A percentile compares a stretch with the other conserved stretches of the same genome.
These are phyloP conservation scores for Eurytoma californica DNA, from an alignment of 2,888 invertebrate species.

Conservation along the genomic window DNA sequence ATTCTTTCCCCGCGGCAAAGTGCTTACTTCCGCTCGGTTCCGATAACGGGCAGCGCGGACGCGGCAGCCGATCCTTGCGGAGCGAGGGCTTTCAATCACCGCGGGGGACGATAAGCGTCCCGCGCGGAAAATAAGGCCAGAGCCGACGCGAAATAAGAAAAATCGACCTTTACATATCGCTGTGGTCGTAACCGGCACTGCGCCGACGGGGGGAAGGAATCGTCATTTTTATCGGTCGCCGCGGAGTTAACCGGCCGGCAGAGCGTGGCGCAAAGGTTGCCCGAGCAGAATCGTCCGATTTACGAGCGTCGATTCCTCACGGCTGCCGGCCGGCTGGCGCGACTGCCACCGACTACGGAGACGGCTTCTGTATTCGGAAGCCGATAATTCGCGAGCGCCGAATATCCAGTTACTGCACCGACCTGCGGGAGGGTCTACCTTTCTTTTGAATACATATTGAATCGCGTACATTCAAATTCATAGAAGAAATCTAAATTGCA, in stretches of 20 bases:
- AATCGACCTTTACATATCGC: conserved; percentile 7
- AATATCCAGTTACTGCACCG: too few relatives aligned
- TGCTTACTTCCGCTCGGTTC: too few relatives aligned
- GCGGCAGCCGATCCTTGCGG: too few relatives aligned
- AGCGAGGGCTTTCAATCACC: too few relatives aligned
- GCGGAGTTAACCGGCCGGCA: neutral
- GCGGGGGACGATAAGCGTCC: too few relatives aligned
- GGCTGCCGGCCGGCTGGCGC: neutral
- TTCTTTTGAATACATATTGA: too few relatives aligned
- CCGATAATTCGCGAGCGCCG: neutral
- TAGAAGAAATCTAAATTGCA: too few relatives aligned
- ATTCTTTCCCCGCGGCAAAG: too few relatives aligned
- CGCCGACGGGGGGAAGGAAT: neutral
- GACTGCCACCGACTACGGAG: neutral
- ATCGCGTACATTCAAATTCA: too few relatives aligned
- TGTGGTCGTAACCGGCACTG: neutral
- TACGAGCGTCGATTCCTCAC: conserved; percentile 45
- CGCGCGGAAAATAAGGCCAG: neutral
- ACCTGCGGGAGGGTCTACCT: too few relatives aligned
- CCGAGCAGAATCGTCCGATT: conserved; percentile 38
- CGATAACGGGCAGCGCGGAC: too few relatives aligned
- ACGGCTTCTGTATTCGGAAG: neutral
- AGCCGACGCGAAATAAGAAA: neutral
- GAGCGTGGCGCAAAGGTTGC: neutral
- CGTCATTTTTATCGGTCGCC: too few relatives aligned